Percentiles rank a stretch among this genome's conserved stretches.
Evolutionary conservation across 2,888 invertebrate species (phyloP).

Genomic region (Diaprepes abbreviatus): DNA sequence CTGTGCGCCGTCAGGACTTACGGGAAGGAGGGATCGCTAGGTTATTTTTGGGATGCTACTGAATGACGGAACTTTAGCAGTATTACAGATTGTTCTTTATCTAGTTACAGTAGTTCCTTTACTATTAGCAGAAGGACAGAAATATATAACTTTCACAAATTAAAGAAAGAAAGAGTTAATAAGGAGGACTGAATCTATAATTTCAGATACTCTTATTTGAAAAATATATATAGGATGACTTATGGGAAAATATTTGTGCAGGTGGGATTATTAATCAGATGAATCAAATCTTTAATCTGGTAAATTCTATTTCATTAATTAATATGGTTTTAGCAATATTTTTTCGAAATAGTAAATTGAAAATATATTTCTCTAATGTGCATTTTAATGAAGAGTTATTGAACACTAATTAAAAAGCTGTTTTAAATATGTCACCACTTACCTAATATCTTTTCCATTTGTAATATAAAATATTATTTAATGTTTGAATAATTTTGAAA

Average conservation of each 20-base stretch:
- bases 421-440: too few species aligned
- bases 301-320: constrained; percentile 13
- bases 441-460: too few species aligned
- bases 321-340: background rate
- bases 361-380: background rate
- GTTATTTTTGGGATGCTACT: constrained; percentile 40
- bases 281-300: constrained; percentile 27
- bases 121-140: background rate
- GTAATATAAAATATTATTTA: too few species aligned
- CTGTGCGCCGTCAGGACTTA: constrained; percentile 39
- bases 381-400: too few species aligned
- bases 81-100: constrained; percentile 1
- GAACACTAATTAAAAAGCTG: too few species aligned
- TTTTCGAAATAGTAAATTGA: background rate
- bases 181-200: too few species aligned
- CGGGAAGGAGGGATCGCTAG: constrained; percentile 31
- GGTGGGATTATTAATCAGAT: constrained; percentile 42
- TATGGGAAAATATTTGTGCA: constrained; percentile 40
- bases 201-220: too few species aligned
- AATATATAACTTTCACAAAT: background rate
- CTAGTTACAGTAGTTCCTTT: background rate
- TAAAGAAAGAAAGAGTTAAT: background rate
- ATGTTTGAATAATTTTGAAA: background rate
- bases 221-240: constrained; percentile 33
- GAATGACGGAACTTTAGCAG: constrained; percentile 6